phyloP scores from a whole-genome alignment of 2,797 vertebrate genomes.

The Mormyrops attenuatus region DNA sequence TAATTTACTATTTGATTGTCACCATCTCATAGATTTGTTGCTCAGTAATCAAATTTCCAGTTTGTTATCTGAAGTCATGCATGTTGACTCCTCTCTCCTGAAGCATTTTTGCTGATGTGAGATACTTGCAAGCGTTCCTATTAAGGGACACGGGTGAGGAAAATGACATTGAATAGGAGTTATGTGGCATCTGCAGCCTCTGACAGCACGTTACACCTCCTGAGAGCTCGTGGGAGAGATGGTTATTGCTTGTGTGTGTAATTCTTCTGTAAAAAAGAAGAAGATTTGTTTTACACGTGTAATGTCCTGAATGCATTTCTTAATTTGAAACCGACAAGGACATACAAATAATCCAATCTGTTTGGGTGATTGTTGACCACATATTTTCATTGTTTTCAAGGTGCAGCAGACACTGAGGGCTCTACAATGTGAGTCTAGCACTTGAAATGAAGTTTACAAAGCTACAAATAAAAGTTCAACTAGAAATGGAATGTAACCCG shows the following conservation, averaged over 20 bases:
- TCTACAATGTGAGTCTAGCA: neutral
- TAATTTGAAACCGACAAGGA: neutral
- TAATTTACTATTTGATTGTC: too few species aligned
- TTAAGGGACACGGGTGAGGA: neutral
- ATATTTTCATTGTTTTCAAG: neutral
- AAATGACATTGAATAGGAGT: too few species aligned
- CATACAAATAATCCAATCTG: neutral
- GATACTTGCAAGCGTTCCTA: neutral
- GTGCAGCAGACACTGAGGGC: neutral
- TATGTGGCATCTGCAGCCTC: too few species aligned
- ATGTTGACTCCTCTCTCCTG: neutral
- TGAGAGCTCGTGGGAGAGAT: neutral
- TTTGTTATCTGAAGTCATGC: neutral
- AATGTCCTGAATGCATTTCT: neutral
- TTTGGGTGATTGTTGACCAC: neutral
- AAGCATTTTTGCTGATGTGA: neutral
- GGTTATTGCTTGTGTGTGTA: neutral
- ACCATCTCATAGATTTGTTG: too few species aligned
- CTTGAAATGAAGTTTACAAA: neutral
- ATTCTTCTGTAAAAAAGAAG: neutral
- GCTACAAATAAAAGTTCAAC: neutral
- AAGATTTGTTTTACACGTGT: neutral
- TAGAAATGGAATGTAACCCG: neutral
- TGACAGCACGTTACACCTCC: too few species aligned
- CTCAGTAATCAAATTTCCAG: neutral